A percentile compares a stretch with the other conserved stretches of the same genome.
These are phyloP conservation scores for Timema cristinae DNA, from an alignment of 2,888 invertebrate species.

Conservation along the genomic window DNA sequence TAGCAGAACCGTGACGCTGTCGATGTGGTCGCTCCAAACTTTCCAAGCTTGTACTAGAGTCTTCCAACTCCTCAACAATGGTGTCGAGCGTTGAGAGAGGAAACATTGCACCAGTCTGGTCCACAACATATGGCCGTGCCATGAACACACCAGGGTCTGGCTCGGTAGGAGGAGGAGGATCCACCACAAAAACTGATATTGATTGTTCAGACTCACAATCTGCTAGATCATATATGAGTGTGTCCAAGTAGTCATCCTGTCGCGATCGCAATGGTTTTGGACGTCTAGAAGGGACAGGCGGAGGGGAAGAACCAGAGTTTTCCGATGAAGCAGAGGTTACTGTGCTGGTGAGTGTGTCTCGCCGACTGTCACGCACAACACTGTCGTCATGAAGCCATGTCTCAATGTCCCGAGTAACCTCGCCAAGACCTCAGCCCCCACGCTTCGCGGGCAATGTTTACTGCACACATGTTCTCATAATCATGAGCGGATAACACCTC, in stretches of 20 bases:
- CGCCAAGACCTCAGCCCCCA: conserved; percentile 63
- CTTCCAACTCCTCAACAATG: conserved; percentile 56
- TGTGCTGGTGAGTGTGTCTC: conserved; percentile 44
- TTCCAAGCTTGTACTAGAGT: conserved; percentile 37
- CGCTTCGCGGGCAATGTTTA: conserved; percentile 60
- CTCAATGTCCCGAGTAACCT: conserved; percentile 61
- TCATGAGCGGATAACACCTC: conserved; percentile 60
- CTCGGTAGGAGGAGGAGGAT: conserved; percentile 37
- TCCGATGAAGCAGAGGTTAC: conserved; percentile 51
- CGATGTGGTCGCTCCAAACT: conserved; percentile 44
- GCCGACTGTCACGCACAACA: conserved; percentile 54
- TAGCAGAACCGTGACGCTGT: conserved; percentile 49
- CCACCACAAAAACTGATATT: conserved; percentile 19
- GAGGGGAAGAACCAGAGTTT: conserved; percentile 41
- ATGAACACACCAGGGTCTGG: conserved; percentile 45
- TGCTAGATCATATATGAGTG: conserved; percentile 49
- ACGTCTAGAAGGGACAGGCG: conserved; percentile 39
- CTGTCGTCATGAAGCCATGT: conserved; percentile 61
- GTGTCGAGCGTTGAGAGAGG: conserved; percentile 50
- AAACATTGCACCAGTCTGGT: conserved; percentile 51
- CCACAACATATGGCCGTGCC: conserved; percentile 55
- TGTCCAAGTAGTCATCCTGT: conserved; percentile 52
- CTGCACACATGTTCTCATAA: conserved; percentile 62
- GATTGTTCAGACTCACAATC: conserved; percentile 38
- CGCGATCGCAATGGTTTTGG: conserved; percentile 29